Percentiles rank a stretch among this genome's conserved stretches.
Conservation (phyloP, 92 coral and sea anemone species). For the Diadumene lineata region DNA sequence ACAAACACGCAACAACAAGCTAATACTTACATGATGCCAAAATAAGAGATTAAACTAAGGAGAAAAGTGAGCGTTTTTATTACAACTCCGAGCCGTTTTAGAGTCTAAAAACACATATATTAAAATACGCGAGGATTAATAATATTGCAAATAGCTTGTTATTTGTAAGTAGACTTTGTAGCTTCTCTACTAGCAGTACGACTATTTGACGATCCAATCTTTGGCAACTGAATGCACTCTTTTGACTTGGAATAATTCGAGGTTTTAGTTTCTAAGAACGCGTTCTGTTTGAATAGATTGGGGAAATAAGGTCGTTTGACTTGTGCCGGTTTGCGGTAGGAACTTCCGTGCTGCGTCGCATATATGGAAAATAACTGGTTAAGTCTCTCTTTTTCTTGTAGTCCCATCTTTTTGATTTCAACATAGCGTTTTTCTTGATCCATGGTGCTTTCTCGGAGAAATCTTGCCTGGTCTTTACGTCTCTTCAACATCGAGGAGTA, state of each 20-base stretch:
- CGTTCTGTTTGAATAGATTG: conserved; percentile 52
- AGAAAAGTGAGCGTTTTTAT: neutral
- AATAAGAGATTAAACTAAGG: neutral
- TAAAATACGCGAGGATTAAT: neutral
- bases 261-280: conserved; percentile 8
- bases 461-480: conserved; percentile 47
- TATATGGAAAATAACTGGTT: conserved; percentile 74
- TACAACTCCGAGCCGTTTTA: neutral
- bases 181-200: conserved; percentile 4
- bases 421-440: conserved; percentile 30
- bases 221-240: conserved; percentile 19
- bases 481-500: conserved; percentile 55
- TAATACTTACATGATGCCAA: neutral
- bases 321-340: conserved; percentile 73
- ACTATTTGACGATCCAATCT: conserved; percentile 1
- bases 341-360: conserved; percentile 77
- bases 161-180: neutral
- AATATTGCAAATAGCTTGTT: too few relatives aligned
- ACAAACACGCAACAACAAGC: too few relatives aligned
- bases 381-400: conserved; percentile 67
- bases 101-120: neutral
- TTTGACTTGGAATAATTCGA: conserved; percentile 18
- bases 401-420: conserved; percentile 56
- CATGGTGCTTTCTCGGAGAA: conserved; percentile 44
- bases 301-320: conserved; percentile 80